phyloP scores from a whole-genome alignment of 2,888 invertebrate genomes.

The Machimus atricapillus region DNA sequence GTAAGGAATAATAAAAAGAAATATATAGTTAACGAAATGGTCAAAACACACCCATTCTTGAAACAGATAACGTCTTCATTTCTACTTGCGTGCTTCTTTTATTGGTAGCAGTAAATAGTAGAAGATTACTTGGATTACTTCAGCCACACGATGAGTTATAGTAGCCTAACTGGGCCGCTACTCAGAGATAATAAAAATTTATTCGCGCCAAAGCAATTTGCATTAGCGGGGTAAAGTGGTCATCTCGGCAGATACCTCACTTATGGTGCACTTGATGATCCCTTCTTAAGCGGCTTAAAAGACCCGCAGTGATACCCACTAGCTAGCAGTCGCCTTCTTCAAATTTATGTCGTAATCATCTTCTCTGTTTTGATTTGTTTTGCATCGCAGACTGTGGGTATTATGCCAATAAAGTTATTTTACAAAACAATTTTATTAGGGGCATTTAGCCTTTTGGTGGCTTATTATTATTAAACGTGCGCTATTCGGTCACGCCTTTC shows the following conservation, averaged over 20 bases:
- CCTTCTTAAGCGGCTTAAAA: slow-evolving; percentile 19
- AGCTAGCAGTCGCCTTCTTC: not conserved
- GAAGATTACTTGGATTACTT: not conserved
- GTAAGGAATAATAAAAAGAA: not conserved
- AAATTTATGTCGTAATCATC: slow-evolving; percentile 30
- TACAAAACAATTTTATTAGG: slow-evolving; percentile 22
- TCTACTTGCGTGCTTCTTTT: not conserved
- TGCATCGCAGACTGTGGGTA: not conserved
- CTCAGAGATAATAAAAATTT: slow-evolving; percentile 23
- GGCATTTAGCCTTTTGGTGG: not conserved
- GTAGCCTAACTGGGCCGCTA: not conserved
- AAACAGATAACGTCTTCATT: not conserved
- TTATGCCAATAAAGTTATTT: slow-evolving; percentile 28
- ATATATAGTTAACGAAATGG: not conserved
- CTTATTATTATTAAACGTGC: not conserved
- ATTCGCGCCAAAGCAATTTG: slow-evolving; percentile 31
- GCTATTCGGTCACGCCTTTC: not conserved
- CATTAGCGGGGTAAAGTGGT: slow-evolving; percentile 16
- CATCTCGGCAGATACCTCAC: slow-evolving; percentile 4
- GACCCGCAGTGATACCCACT: not conserved
- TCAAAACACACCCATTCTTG: not conserved
- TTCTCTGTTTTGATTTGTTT: slow-evolving; percentile 27
- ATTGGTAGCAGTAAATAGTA: not conserved
- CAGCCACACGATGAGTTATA: not conserved
- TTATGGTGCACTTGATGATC: slow-evolving; percentile 22